phyloP scores from a whole-genome alignment of 2,888 invertebrate species.

The Pyrocoelia pectoralis region DNA sequence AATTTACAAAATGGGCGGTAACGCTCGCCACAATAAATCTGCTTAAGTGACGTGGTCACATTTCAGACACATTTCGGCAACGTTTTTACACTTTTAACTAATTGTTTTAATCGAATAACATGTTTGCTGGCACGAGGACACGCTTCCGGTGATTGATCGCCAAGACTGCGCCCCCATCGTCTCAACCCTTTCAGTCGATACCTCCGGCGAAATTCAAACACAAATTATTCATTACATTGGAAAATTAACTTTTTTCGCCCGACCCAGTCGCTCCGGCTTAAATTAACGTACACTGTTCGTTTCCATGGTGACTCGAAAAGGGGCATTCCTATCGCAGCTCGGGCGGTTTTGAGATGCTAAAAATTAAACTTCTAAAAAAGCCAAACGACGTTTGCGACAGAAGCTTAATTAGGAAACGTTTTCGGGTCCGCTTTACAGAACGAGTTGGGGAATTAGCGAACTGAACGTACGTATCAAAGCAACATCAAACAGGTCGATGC shows the following conservation, averaged over 20 bases:
- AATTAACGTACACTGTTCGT: constrained; percentile 47
- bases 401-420: constrained; percentile 63
- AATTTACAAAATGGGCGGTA: constrained; percentile 54
- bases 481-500: constrained; percentile 17
- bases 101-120: constrained; percentile 54
- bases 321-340: constrained; percentile 47
- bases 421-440: constrained; percentile 59
- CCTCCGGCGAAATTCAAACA: constrained; percentile 49
- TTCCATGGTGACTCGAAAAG: constrained; percentile 46
- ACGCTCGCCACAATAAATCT: constrained; percentile 45
- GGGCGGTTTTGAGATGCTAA: constrained; percentile 55
- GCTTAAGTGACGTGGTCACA: constrained; percentile 35
- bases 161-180: constrained; percentile 38
- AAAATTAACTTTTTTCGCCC: constrained; percentile 56
- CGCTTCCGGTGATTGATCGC: constrained; percentile 45
- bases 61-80: constrained; percentile 36
- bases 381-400: constrained; percentile 62
- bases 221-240: constrained; percentile 58
- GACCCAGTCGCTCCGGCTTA: constrained; percentile 46
- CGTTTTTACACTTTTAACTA: constrained; percentile 45
- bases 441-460: constrained; percentile 55
- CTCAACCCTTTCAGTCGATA: constrained; percentile 49
- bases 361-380: constrained; percentile 61
- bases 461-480: constrained; percentile 31
- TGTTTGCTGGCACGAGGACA: constrained; percentile 39